Conservation (phyloP, 2,888 invertebrate species). For the Saturnia japonica region DNA sequence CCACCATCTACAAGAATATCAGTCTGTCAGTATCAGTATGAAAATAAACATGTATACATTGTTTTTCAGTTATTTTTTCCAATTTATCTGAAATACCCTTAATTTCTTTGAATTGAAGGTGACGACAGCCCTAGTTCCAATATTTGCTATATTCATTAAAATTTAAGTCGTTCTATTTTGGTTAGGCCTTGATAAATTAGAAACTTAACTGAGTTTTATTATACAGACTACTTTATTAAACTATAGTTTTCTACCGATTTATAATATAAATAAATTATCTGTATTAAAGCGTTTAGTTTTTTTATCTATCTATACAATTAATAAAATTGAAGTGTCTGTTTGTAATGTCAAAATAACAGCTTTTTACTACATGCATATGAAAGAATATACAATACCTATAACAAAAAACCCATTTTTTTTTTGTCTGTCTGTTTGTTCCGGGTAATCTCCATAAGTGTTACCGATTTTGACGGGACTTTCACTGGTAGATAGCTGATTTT, state of each 20-base stretch:
- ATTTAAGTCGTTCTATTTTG: not conserved
- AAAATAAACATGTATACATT: not conserved
- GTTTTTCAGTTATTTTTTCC: not conserved
- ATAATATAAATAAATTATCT: not conserved
- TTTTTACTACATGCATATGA: too few species aligned
- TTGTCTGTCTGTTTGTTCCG: too few species aligned
- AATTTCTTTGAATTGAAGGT: not conserved
- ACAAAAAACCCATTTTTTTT: too few species aligned
- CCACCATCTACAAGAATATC: constrained; percentile 11
- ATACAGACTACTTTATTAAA: not conserved
- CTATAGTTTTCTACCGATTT: not conserved
- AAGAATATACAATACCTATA: too few species aligned
- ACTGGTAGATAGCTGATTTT: too few species aligned
- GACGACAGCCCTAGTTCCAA: not conserved
- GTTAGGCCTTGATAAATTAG: constrained; percentile 6
- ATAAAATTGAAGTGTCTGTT: too few species aligned
- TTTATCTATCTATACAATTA: too few species aligned
- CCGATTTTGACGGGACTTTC: too few species aligned
- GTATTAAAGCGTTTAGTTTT: too few species aligned
- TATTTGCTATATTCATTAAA: not conserved
- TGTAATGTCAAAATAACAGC: too few species aligned
- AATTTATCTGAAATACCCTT: not conserved
- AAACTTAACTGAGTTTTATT: not conserved
- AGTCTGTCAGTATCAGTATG: not conserved
- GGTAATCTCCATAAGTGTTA: too few species aligned